A percentile compares a stretch with the other conserved stretches of the same genome.
Evolutionary conservation across 2,888 invertebrate species (phyloP).

Genomic region (Hipparchia semele): DNA sequence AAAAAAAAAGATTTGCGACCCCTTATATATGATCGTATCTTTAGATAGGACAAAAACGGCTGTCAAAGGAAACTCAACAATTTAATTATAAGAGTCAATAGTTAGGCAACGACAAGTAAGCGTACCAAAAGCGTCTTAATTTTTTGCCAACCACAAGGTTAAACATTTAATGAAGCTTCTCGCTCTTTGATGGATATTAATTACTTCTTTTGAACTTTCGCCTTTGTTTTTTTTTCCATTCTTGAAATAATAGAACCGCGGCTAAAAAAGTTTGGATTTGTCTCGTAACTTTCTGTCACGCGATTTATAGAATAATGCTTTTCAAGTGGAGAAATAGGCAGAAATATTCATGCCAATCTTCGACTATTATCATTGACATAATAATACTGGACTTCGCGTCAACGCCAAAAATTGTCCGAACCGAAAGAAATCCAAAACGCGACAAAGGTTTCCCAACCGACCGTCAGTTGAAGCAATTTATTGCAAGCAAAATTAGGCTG

Average conservation of each 20-base stretch:
- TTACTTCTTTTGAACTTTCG: conserved; percentile 19
- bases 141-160: conserved; percentile 21
- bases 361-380: too few relatives aligned
- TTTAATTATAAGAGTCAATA: conserved; percentile 23
- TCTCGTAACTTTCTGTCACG: background rate
- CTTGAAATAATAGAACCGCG: conserved; percentile 8
- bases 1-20: background rate
- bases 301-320: background rate
- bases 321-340: too few relatives aligned
- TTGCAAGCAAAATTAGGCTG: too few relatives aligned
- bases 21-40: background rate
- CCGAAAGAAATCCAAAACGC: too few relatives aligned
- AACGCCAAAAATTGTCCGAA: too few relatives aligned
- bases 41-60: conserved; percentile 2
- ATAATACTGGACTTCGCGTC: too few relatives aligned
- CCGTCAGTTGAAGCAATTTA: too few relatives aligned
- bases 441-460: too few relatives aligned
- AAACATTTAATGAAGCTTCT: conserved; percentile 24
- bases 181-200: conserved; percentile 24
- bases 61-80: conserved; percentile 17
- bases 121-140: conserved; percentile 6
- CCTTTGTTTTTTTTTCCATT: background rate
- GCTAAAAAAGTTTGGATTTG: conserved; percentile 10
- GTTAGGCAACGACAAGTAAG: conserved; percentile 6
- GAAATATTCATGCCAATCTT: too few relatives aligned